Percentiles rank a stretch among this genome's conserved stretches.
phyloP scores from a whole-genome alignment of 2,888 invertebrate species.

The Cantharis rufa region DNA sequence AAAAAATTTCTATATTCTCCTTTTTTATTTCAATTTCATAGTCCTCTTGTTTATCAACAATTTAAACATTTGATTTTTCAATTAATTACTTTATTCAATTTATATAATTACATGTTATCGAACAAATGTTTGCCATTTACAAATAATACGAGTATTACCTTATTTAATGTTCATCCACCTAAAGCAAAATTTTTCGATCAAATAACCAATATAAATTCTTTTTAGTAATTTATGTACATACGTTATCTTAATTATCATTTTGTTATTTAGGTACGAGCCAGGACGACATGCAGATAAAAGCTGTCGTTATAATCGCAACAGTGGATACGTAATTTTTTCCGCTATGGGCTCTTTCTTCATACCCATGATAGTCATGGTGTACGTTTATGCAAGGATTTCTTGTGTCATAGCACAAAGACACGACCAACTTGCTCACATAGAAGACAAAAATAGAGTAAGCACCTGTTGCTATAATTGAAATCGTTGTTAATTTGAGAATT shows the following conservation, averaged over 20 bases:
- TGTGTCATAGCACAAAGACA: constrained; percentile 81
- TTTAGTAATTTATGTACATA: too few relatives aligned
- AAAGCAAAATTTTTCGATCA: too few relatives aligned
- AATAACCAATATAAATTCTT: too few relatives aligned
- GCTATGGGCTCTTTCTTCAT: constrained; percentile 96
- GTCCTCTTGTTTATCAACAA: too few relatives aligned
- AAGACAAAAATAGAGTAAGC: constrained; percentile 53
- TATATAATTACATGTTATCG: too few relatives aligned
- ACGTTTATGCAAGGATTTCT: constrained; percentile 88
- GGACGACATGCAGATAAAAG: constrained; percentile 67
- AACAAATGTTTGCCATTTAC: too few relatives aligned
- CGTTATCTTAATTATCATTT: neutral
- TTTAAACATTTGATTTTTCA: too few relatives aligned
- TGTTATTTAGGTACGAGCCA: constrained; percentile 69
- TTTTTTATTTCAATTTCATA: too few relatives aligned
- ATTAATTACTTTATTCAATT: too few relatives aligned
- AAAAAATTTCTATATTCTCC: too few relatives aligned
- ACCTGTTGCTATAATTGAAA: neutral
- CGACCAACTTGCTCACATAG: constrained; percentile 71
- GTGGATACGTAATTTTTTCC: constrained; percentile 93
- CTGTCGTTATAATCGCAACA: constrained; percentile 89
- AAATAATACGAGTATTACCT: too few relatives aligned
- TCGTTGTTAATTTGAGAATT: constrained; percentile 16
- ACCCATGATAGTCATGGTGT: constrained; percentile 94
- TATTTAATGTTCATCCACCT: too few relatives aligned